Evolutionary conservation across 2,888 invertebrate genomes (phyloP), one percentile per base, ranked within the genome.

Genomic region (Fragum fragum): DNA sequence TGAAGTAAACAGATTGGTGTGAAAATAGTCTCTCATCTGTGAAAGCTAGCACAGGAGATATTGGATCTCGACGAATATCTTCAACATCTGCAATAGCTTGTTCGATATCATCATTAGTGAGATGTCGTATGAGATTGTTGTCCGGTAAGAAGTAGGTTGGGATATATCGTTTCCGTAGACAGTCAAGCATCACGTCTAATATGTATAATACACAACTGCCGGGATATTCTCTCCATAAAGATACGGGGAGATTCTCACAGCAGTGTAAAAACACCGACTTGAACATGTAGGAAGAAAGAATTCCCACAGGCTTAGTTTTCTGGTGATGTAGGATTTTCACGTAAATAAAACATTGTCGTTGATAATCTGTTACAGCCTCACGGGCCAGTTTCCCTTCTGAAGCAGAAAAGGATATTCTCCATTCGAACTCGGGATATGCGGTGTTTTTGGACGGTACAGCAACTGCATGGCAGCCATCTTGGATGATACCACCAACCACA

Each of bases 151-250:
- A 86, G 53, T 76, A 86, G 14, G 76, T 75, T 1, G 83, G 83
- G 6, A 86, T 61, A 26, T 70, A 47, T 61, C 69, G 73, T 3
- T 76, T 70, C 14, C 57, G 21, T 2, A 86, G n/a, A 52, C 77
- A 78, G 28, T 59, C 69, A 3, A 86, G 29, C 5, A 81, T 61
- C 1, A 53, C 69, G 29, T 81, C 83, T 14, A 86, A 57, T 69
- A 86, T 69, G 57, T 81, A 86, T 3, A 86, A 73, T 1, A 86
- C n/a, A 76, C 86, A 86, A 11, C 21, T 66, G 1, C 83, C 86
- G 0, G 73, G 73, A n/a, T 53, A 72, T 1, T 73, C 57, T 32
- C 18, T 53, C 86, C 86, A 86, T 11, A 52, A n/a, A 14, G 81
- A 69, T 1, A 47, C 47, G 11, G 81, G 81, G 14, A 82, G 52